phyloP scores from a whole-genome alignment of 2,888 invertebrate species.

The Eretmocerus hayati region DNA sequence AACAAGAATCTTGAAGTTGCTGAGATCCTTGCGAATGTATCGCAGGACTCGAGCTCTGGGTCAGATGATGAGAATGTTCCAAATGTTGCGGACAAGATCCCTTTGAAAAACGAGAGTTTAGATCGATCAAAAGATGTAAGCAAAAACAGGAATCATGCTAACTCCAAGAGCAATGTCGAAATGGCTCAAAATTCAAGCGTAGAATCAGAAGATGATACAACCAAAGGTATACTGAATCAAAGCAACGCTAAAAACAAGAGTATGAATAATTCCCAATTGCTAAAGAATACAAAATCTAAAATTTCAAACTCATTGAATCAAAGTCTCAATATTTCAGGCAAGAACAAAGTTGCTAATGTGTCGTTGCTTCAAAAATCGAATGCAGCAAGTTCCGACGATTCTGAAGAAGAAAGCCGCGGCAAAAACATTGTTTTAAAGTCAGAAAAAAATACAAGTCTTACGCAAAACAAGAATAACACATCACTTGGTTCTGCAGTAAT shows the following conservation, averaged over 20 bases:
- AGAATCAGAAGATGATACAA: too few relatives aligned
- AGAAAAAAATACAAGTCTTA: neutral
- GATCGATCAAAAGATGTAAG: too few relatives aligned
- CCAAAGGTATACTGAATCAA: too few relatives aligned
- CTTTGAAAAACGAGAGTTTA: too few relatives aligned
- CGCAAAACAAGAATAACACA: neutral
- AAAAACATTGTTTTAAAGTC: slow-evolving; percentile 1
- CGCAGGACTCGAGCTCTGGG: neutral
- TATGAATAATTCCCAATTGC: neutral
- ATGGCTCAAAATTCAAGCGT: too few relatives aligned
- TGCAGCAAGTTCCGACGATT: neutral
- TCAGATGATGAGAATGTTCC: neutral
- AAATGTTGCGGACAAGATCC: neutral
- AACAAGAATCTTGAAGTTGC: neutral
- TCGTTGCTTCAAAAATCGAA: neutral
- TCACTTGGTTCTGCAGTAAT: neutral
- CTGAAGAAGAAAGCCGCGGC: neutral
- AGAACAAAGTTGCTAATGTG: neutral
- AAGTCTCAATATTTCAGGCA: slow-evolving; percentile 1
- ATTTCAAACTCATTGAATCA: slow-evolving; percentile 2
- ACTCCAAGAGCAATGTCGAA: neutral
- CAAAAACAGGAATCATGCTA: too few relatives aligned
- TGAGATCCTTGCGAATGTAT: neutral
- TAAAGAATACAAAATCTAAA: neutral
- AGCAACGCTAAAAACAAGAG: neutral